A percentile compares a stretch with the other conserved stretches of the same genome.
Evolutionary conservation across 2,113 vertebrate species (phyloP).

Genomic region (Rhinichthys klamathensis): DNA sequence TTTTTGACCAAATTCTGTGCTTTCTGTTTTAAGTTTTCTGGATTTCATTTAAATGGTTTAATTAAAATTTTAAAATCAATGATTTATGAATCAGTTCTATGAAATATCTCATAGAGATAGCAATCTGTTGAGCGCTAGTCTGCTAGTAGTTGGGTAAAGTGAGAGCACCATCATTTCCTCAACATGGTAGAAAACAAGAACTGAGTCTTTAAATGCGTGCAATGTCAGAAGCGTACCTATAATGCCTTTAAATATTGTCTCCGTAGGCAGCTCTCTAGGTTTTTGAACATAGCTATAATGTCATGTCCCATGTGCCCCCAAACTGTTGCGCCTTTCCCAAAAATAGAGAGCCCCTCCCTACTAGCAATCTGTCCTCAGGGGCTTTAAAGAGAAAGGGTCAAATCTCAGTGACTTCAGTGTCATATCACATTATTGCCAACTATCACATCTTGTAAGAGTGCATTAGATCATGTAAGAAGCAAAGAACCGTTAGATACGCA

Average conservation of each 20-base stretch:
- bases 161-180: background rate
- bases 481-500: background rate
- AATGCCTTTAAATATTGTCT: background rate
- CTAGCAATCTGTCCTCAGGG: background rate
- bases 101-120: too few relatives aligned
- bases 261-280: background rate
- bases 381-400: conserved; percentile 40
- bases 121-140: too few relatives aligned
- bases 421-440: conserved; percentile 45
- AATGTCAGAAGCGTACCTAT: background rate
- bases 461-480: conserved; percentile 41
- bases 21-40: too few relatives aligned
- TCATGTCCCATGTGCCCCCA: background rate
- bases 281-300: background rate
- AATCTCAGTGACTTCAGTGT: conserved; percentile 45
- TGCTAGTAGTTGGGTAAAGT: too few relatives aligned
- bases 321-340: conserved; percentile 22
- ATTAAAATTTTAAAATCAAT: too few relatives aligned
- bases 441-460: conserved; percentile 15
- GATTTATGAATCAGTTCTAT: too few relatives aligned
- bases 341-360: conserved; percentile 33
- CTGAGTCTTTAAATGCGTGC: background rate
- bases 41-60: too few relatives aligned
- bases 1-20: too few relatives aligned
- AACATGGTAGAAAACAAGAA: background rate